These are phyloP conservation scores for Marmota flaviventris DNA, from an alignment of 2,113 vertebrate genomes.

Conservation along the genomic window DNA sequence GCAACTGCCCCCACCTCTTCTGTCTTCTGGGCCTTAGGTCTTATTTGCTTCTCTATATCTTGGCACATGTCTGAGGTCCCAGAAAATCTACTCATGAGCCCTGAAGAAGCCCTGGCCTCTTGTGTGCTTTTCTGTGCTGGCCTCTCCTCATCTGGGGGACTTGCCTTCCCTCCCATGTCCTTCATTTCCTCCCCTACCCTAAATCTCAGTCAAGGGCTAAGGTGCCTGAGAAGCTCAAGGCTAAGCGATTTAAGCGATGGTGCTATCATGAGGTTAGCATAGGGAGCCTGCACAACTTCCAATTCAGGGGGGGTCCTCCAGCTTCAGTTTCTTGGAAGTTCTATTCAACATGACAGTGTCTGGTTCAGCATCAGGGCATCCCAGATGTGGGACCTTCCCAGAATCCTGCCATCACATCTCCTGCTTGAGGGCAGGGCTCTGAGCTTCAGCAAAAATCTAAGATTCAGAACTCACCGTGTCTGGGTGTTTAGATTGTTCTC, in stretches of 20 bases:
- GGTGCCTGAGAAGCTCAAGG: not conserved
- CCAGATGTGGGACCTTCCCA: not conserved
- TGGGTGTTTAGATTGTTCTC: conserved; percentile 37
- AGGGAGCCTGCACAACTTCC: no score
- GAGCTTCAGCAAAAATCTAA: not conserved
- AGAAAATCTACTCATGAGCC: not conserved
- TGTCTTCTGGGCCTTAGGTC: not conserved
- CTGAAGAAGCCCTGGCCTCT: not conserved
- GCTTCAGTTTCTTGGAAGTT: not conserved
- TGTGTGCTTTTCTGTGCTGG: not conserved
- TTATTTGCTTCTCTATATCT: not conserved
- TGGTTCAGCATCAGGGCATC: not conserved
- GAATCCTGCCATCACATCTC: not conserved
- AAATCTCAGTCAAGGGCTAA: no score
- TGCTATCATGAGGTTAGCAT: not conserved
- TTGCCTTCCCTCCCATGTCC: not conserved
- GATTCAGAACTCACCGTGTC: not conserved
- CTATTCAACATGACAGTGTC: not conserved
- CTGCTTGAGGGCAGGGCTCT: not conserved
- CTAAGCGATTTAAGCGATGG: rapidly evolving
- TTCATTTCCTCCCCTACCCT: not conserved
- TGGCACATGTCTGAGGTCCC: not conserved
- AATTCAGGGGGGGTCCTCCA: not conserved
- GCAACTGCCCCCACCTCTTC: not conserved
- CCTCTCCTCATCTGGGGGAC: not conserved